These are phyloP conservation scores for Bettongia penicillata DNA, from an alignment of 2,113 vertebrate species.

Conservation along the genomic window DNA sequence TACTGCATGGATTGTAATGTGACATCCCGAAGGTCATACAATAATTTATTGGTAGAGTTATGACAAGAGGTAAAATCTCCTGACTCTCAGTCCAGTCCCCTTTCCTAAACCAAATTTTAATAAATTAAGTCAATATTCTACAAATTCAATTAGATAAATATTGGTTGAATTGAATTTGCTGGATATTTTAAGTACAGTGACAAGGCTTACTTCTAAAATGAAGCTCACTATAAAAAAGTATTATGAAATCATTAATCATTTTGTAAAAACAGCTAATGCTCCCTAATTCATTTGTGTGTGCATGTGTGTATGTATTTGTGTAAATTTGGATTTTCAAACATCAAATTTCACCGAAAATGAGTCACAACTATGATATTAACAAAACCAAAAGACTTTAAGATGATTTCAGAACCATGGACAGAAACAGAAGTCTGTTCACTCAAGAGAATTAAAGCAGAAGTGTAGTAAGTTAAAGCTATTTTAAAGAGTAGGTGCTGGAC, in stretches of 20 bases:
- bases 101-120: neutral
- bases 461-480: neutral
- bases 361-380: neutral
- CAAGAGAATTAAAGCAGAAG: neutral
- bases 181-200: neutral
- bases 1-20: neutral
- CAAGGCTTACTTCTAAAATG: constrained; percentile 7
- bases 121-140: neutral
- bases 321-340: constrained; percentile 16
- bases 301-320: fast-evolving
- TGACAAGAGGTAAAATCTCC: neutral
- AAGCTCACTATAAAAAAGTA: neutral
- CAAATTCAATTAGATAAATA: neutral
- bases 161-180: neutral
- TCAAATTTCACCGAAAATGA: neutral
- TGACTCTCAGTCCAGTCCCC: neutral
- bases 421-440: neutral
- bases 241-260: neutral
- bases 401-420: constrained; percentile 66
- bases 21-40: neutral
- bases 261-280: neutral
- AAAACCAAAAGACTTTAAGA: neutral
- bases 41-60: neutral
- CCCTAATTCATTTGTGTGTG: neutral
- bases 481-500: constrained; percentile 24